These are phyloP conservation scores for Paguma larvata DNA, from an alignment of 2,797 vertebrate genomes.

Conservation along the genomic window DNA sequence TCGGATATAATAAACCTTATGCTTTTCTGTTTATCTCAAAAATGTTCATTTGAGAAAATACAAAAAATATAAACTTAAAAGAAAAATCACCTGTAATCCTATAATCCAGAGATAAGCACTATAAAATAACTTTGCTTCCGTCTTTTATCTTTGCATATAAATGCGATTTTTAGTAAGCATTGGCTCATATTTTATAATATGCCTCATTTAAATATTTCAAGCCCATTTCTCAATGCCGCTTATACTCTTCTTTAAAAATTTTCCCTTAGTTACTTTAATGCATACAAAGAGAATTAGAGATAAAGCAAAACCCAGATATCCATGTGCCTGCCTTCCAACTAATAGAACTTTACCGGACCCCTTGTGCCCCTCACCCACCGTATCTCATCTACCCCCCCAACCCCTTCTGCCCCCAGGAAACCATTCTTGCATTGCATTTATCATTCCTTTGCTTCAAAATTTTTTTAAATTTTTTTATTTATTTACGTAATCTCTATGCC, in stretches of 20 bases:
- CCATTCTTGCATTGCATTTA: not conserved
- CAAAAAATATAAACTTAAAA: constrained; percentile 44
- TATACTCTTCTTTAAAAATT: not conserved
- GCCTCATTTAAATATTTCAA: constrained; percentile 49
- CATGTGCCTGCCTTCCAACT: not conserved
- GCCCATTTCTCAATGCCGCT: constrained; percentile 16
- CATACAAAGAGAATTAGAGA: not conserved
- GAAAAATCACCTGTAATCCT: constrained; percentile 33
- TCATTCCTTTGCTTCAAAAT: not conserved
- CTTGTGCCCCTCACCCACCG: not conserved
- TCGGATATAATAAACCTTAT: not conserved
- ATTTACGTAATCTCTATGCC: not conserved
- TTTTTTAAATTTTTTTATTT: not conserved
- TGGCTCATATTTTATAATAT: not conserved
- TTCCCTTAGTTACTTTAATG: not conserved
- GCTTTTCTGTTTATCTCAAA: constrained; percentile 45
- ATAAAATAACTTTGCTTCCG: constrained; percentile 7
- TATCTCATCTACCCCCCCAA: accelerated
- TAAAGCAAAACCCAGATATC: not conserved
- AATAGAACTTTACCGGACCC: not conserved
- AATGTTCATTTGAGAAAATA: constrained; percentile 58
- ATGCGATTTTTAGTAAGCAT: not conserved
- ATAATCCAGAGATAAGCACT: constrained; percentile 6
- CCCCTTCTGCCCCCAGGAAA: not conserved
- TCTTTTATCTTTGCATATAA: constrained; percentile 30